Evolutionary conservation across 2,797 vertebrate species (phyloP).

Genomic region (Acrocephalus scirpaceus): DNA sequence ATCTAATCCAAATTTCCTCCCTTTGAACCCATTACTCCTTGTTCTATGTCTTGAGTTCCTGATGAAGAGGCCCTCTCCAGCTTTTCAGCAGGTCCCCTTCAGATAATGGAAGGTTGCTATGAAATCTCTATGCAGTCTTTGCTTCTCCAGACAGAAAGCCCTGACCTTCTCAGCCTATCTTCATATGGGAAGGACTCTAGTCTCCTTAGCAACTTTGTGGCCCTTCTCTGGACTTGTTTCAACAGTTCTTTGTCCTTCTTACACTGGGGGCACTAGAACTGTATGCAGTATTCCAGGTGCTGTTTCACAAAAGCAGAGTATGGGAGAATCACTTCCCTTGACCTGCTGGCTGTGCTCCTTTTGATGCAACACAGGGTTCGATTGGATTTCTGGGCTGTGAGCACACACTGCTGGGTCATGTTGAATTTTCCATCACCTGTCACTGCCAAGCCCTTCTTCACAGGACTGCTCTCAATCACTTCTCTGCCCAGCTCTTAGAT

Average conservation of each 20-base stretch:
- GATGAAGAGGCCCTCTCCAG: neutral
- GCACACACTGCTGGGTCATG: neutral
- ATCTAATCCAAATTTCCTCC: neutral
- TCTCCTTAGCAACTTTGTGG: neutral
- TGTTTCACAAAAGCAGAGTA: neutral
- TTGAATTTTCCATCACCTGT: neutral
- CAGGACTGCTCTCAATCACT: neutral
- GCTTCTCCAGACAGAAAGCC: neutral
- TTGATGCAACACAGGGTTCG: neutral
- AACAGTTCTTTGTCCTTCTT: neutral
- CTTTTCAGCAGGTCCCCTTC: neutral
- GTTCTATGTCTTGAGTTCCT: neutral
- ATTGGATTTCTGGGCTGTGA: neutral
- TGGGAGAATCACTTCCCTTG: neutral
- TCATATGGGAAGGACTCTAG: neutral
- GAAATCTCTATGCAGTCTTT: neutral
- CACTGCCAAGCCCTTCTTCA: neutral
- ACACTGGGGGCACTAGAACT: neutral
- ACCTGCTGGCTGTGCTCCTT: neutral
- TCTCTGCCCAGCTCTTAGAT: neutral
- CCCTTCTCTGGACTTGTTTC: neutral
- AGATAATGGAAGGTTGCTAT: neutral
- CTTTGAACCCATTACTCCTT: neutral
- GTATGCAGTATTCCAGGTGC: neutral
- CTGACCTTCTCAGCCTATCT: neutral